phyloP scores from a whole-genome alignment of 2,797 vertebrate species.

The Vultur gryphus region DNA sequence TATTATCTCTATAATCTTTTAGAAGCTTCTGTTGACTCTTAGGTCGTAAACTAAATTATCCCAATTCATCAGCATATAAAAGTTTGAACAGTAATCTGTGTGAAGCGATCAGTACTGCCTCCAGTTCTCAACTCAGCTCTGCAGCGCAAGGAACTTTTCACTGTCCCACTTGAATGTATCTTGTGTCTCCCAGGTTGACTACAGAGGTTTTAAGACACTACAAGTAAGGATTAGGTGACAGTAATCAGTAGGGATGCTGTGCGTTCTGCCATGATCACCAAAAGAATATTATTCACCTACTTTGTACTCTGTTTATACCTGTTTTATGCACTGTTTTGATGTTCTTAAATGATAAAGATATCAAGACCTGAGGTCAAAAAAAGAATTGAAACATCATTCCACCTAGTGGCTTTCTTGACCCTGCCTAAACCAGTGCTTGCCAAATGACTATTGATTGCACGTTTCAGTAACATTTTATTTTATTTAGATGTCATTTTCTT shows the following conservation, averaged over 20 bases:
- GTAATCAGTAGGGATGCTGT: not conserved
- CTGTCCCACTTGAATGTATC: not conserved
- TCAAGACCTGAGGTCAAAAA: not conserved
- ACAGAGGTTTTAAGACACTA: not conserved
- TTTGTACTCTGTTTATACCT: not conserved
- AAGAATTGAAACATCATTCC: not conserved
- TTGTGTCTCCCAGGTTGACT: not conserved
- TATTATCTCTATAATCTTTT: not conserved
- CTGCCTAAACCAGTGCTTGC: not conserved
- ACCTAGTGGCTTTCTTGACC: not conserved
- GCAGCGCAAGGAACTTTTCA: not conserved
- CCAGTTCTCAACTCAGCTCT: not conserved
- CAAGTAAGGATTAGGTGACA: not conserved
- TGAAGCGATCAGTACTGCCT: not conserved
- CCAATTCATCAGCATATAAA: not conserved
- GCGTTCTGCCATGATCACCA: not conserved
- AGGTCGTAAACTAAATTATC: not conserved
- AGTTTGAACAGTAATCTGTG: not conserved
- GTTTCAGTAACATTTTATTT: not conserved
- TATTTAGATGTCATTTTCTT: not conserved
- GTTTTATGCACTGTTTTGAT: not conserved
- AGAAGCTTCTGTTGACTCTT: not conserved
- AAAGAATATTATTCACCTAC: not conserved
- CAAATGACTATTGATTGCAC: not conserved
- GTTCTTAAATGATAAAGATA: not conserved